These are phyloP conservation scores for Drosophila tristis DNA, from an alignment of 1,140 invertebrate genomes.

Conservation along the genomic window DNA sequence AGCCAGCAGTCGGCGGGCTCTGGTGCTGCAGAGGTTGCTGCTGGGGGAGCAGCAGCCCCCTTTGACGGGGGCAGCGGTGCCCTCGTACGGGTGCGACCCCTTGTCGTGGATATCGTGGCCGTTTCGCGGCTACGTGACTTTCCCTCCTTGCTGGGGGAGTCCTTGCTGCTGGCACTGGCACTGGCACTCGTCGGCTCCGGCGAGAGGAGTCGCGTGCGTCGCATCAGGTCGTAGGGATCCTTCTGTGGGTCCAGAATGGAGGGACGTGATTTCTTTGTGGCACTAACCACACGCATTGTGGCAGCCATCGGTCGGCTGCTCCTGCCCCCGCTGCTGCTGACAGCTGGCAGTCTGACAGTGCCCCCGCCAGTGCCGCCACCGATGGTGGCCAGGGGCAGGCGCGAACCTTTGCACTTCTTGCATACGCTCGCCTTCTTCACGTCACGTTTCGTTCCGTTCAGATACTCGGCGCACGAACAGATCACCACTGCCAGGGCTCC, in stretches of 20 bases:
- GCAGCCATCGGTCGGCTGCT: slow-evolving; percentile 84
- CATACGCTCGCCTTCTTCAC: slow-evolving; percentile 89
- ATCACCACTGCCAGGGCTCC: slow-evolving; percentile 88
- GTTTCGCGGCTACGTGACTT: slow-evolving; percentile 56
- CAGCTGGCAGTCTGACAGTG: slow-evolving; percentile 85
- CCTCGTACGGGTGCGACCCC: slow-evolving; percentile 63
- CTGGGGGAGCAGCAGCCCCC: slow-evolving; percentile 11
- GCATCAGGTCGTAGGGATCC: slow-evolving; percentile 93
- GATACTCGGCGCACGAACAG: slow-evolving; percentile 90
- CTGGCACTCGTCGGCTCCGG: slow-evolving; percentile 82
- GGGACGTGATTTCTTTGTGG: slow-evolving; percentile 86
- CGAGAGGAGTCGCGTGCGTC: slow-evolving; percentile 88
- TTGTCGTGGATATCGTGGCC: slow-evolving; percentile 43
- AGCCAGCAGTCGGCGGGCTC: slow-evolving; percentile 85
- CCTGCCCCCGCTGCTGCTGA: slow-evolving; percentile 80
- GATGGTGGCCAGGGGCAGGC: slow-evolving; percentile 87
- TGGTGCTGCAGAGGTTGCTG: slow-evolving; percentile 52
- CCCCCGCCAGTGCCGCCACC: slow-evolving; percentile 83
- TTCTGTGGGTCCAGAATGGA: slow-evolving; percentile 86
- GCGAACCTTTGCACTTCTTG: slow-evolving; percentile 92
- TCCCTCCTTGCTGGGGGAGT: slow-evolving; percentile 18
- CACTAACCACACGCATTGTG: slow-evolving; percentile 87
- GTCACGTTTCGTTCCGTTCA: slow-evolving; percentile 89
- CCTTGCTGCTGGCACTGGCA: background rate
- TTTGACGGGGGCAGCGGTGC: slow-evolving; percentile 31